Conservation (phyloP, 1,140 invertebrate genomes). For the Apis mellifera region DNA sequence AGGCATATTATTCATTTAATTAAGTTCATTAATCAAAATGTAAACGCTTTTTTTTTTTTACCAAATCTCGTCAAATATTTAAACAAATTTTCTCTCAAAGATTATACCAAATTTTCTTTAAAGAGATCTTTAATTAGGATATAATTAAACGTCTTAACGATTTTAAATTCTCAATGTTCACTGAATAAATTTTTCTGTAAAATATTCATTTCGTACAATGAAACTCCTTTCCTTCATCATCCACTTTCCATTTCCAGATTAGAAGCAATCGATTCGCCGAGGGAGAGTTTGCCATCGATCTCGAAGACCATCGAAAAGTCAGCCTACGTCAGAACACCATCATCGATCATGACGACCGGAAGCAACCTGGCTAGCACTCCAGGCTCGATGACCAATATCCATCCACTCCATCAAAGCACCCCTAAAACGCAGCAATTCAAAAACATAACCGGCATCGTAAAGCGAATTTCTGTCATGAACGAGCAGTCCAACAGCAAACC, state of each 20-base stretch:
- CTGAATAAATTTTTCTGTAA: too few relatives aligned
- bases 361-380: not conserved
- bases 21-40: not conserved
- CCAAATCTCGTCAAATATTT: too few relatives aligned
- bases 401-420: slow-evolving; percentile 41
- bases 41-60: not conserved
- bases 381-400: not conserved
- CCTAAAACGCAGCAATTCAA: slow-evolving; percentile 6
- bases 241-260: not conserved
- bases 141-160: too few relatives aligned
- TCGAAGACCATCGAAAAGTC: not conserved
- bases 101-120: too few relatives aligned
- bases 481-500: not conserved
- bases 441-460: not conserved
- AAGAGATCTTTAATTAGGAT: too few relatives aligned
- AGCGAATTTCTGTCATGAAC: not conserved
- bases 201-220: not conserved
- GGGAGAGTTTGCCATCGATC: not conserved
- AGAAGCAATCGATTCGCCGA: not conserved
- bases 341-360: rapidly evolving
- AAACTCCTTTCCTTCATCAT: not conserved
- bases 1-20: slow-evolving; percentile 1
- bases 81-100: too few relatives aligned
- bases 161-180: too few relatives aligned
- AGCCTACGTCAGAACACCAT: not conserved